Evolutionary conservation across 2,888 invertebrate genomes (phyloP), one percentile per base, ranked within the genome.

Genomic region (Orthosia cruda): DNA sequence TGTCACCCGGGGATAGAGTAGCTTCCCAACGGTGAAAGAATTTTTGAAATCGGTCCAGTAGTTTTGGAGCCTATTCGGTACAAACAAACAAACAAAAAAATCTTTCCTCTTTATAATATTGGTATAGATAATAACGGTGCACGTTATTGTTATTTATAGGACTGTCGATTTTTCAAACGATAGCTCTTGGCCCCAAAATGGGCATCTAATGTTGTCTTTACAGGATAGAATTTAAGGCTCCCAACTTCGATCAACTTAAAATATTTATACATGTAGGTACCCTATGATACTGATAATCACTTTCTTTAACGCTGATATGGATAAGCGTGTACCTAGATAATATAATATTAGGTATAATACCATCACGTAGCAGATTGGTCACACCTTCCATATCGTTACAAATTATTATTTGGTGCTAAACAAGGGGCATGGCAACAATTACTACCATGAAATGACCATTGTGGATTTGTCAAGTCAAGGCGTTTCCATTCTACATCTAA

Each of bases 161-260:
- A 40, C 15, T 3, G 23, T 69, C 26, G 16, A 67, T 73, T 72
- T 71, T 70, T 61, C 26, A 61, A 40, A 26, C 5, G 71, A 69
- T 70, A 73, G 69, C 69, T 58, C 40, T 62, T 75, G 62, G 45
- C 67, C 54, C 61, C n/a, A n/a, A n/a, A n/a, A n/a, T n/a, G n/a
- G n/a, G n/a, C n/a, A n/a, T n/a, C n/a, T n/a, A n/a, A n/a, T n/a
- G n/a, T n/a, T n/a, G n/a, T n/a, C n/a, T n/a, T n/a, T n/a, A n/a
- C n/a, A n/a, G n/a, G n/a, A n/a, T n/a, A n/a, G n/a, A n/a, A n/a
- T n/a, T n/a, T n/a, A n/a, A n/a, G n/a, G n/a, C n/a, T n/a, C n/a
- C n/a, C n/a, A n/a, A n/a, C n/a, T n/a, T n/a, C n/a, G n/a, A n/a
- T n/a, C n/a, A n/a, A n/a, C n/a, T n/a, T n/a, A 26, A 70, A 26